phyloP scores from a whole-genome alignment of 2,888 invertebrate species.

The Chalcosyrphus nemorum region DNA sequence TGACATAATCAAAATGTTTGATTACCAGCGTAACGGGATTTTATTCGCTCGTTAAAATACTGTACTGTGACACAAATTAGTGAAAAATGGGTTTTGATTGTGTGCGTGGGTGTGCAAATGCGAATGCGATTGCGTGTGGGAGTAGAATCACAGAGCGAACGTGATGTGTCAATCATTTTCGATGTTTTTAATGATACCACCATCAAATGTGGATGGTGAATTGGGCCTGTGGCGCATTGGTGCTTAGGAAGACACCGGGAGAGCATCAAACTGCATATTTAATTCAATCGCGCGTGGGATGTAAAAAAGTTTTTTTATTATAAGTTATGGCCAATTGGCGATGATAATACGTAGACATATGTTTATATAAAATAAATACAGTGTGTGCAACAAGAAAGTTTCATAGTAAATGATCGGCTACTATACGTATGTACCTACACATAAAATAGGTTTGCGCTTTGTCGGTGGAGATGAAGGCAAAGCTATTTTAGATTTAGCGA shows the following conservation, averaged over 20 bases:
- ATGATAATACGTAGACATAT: neutral
- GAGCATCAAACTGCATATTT: neutral
- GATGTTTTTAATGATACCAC: neutral
- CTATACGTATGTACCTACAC: too few species aligned
- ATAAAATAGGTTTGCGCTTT: too few species aligned
- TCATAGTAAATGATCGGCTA: too few species aligned
- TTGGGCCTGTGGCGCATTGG: neutral
- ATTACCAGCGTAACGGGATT: slow-evolving; percentile 8
- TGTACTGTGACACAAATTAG: slow-evolving; percentile 2
- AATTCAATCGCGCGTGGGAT: neutral
- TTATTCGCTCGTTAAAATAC: slow-evolving; percentile 7
- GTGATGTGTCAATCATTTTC: slow-evolving; percentile 5
- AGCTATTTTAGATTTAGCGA: too few species aligned
- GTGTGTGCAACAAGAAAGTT: neutral
- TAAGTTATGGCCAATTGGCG: neutral
- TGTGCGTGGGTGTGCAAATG: neutral
- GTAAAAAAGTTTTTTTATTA: neutral
- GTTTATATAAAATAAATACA: too few species aligned
- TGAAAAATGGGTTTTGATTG: neutral
- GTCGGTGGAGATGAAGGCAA: too few species aligned
- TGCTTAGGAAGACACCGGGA: neutral
- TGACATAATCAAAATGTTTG: slow-evolving; percentile 20
- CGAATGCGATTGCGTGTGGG: too few species aligned
- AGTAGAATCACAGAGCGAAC: neutral
- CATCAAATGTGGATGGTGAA: neutral